Evolutionary conservation across 2,113 vertebrate genomes (phyloP).

Genomic region (Peromyscus californicus): DNA sequence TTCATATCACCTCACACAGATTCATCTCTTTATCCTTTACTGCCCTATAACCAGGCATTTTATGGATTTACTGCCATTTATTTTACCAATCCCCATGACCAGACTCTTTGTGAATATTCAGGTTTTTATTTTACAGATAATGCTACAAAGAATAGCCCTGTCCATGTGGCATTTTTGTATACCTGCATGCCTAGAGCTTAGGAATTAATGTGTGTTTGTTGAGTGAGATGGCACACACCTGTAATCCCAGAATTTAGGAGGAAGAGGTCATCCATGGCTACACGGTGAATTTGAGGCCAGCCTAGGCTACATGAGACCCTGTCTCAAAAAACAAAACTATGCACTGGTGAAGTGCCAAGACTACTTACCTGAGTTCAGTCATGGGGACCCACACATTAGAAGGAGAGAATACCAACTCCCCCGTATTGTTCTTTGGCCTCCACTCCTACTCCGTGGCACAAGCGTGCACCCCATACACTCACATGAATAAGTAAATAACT

Average conservation of each 20-base stretch:
- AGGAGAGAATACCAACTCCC: background rate
- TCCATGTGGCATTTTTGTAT: background rate
- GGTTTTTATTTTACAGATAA: background rate
- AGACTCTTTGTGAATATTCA: background rate
- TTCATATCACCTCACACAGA: slow-evolving; percentile 10
- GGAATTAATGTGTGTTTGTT: background rate
- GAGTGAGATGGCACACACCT: background rate
- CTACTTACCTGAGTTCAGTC: background rate
- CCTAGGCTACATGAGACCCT: background rate
- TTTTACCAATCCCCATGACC: background rate
- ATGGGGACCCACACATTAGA: background rate
- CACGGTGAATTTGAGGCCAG: background rate
- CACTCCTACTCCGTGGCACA: background rate
- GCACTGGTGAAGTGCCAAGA: background rate
- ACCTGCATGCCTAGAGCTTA: background rate
- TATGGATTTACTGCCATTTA: background rate
- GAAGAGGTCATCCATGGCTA: too few species aligned
- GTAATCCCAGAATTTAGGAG: background rate
- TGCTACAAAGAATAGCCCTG: background rate
- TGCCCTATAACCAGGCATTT: background rate
- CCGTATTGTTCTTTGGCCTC: background rate
- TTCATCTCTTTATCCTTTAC: slow-evolving; percentile 20
- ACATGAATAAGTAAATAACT: background rate
- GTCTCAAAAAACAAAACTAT: background rate
- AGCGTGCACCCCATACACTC: too few species aligned